Evolutionary conservation across 2,888 invertebrate genomes (phyloP).

Genomic region (Parascotia fuliginaria): DNA sequence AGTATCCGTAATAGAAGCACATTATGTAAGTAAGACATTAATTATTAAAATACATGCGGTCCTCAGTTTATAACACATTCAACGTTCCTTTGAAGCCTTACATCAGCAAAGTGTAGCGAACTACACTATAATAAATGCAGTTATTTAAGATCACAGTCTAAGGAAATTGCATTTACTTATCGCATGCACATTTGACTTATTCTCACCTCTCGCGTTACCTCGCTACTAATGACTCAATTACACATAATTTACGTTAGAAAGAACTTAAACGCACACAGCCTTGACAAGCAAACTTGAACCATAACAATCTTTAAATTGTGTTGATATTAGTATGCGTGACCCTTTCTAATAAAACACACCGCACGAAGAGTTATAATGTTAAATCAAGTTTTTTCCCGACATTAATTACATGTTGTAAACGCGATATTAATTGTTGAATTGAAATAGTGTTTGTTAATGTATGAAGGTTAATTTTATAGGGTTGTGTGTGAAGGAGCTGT

Average conservation of each 20-base stretch:
- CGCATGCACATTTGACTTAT: slow-evolving; percentile 70
- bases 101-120: slow-evolving; percentile 36
- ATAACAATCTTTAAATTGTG: neutral
- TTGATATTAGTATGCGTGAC: neutral
- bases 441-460: slow-evolving; percentile 53
- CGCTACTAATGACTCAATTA: slow-evolving; percentile 76
- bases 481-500: slow-evolving; percentile 9
- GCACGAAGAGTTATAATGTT: slow-evolving; percentile 60
- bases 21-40: slow-evolving; percentile 12
- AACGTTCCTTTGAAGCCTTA: slow-evolving; percentile 46
- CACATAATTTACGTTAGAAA: slow-evolving; percentile 40
- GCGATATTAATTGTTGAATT: slow-evolving; percentile 62
- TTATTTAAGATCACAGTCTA: slow-evolving; percentile 60
- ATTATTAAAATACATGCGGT: slow-evolving; percentile 31
- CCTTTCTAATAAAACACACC: slow-evolving; percentile 39
- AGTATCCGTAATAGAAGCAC: slow-evolving; percentile 3
- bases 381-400: slow-evolving; percentile 62
- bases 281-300: slow-evolving; percentile 9
- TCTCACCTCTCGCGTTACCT: slow-evolving; percentile 69
- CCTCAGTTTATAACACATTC: slow-evolving; percentile 36
- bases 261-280: slow-evolving; percentile 9
- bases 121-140: slow-evolving; percentile 53
- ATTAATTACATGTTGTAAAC: slow-evolving; percentile 68
- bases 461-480: slow-evolving; percentile 16
- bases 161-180: slow-evolving; percentile 75